Evolutionary conservation across 1,140 invertebrate species (phyloP), one percentile per base, ranked within the genome.

Genomic region (Neoseiulus cucumeris): DNA sequence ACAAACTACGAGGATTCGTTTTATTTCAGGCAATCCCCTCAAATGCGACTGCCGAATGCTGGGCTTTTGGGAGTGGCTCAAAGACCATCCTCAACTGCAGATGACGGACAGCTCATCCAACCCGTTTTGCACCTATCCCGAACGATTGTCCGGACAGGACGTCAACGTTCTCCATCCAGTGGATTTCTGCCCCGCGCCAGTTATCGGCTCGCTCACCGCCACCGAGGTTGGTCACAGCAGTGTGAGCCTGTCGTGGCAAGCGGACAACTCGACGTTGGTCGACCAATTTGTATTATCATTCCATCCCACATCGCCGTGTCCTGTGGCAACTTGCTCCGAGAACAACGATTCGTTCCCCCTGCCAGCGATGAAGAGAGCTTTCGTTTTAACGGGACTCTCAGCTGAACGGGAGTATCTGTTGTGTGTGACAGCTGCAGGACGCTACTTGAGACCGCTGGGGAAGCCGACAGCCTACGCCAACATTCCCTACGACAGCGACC

Each of bases 221-320:
- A 84, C 87, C 76, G 87, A 90, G 73, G 86, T 91, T 39, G 86
- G 89, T 75, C 86, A 87, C 1, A 87, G 85, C 75, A 87, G 85
- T n/a, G 83, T 91, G 39, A 77, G 88, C 64, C 85, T 91, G 14
- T 85, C 86, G 64, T 91, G 89, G 89, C 85, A 90, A 73, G 87
- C 87, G 69, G 81, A 87, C 70, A 90, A 91, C 77, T 85, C 88
- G 75, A 85, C 85, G 17, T 85, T 85, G 22, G 80, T 93, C 65
- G 84, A 84, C 70, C 88, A 87, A 64, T 92, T 87, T 73, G 84
- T 87, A 78, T 83, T 92, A 69, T 84, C 85, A 69, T 90, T 90
- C 77, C 86, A 87, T 72, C 81, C 84, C 33, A 70, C 69, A 17
- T 65, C 80, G 85, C 69, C 85, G 86, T 72, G 80, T 64, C 77